Base-by-base conservation (phyloP, 2,888 invertebrate genomes). In the Uropetala carovei region DNA sequence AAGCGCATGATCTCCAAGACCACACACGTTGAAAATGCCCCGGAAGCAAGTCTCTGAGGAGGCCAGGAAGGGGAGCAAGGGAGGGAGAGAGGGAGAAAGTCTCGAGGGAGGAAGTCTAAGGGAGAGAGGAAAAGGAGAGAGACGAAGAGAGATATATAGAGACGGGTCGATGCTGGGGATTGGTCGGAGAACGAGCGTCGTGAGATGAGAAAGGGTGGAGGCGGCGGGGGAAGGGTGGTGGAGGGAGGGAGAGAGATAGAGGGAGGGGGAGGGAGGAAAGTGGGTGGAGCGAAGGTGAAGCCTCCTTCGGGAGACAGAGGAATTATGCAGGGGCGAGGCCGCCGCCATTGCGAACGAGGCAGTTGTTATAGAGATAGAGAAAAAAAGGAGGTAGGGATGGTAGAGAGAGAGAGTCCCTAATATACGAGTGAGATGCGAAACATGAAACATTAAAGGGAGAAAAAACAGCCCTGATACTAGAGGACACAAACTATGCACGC, bases 1-100 rank as follows among this genome's bases (percentile, higher is more conserved):
- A 43, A 43, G 43, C 14, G 8, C 30, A 27, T 86, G 86, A 86
- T 89, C 64, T 64, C 59, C 43, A 16, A 64, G 89, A 89, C 89
- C 89, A 89, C 89, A 89, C 89, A 89, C 89, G 89, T 68, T n/a
- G 89, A 43, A 64, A 89, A 43, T 18, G 60, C 89, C n/a, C 75
- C 43, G 68, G 89, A 89, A 64, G 64, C 89, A 68, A 43, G 64
- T 60, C 86, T 60, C 64, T 27, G 14, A 18, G 85, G 85, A 85
- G 56, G 89, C 22, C 43, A 59, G 18, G 85, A 30, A 60, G 30
- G 60, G 86, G 22, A 14, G 89, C 43, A 56, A 8, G 56, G 30
- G 83, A 56, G 18, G 57, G 56, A 7, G 18, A n/a, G n/a, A n/a
- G n/a, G n/a, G 14, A 14, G 89, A 43, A n/a, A 85, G 30, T 27